phyloP scores from a whole-genome alignment of 2,797 vertebrate species.

The Prionace glauca region DNA sequence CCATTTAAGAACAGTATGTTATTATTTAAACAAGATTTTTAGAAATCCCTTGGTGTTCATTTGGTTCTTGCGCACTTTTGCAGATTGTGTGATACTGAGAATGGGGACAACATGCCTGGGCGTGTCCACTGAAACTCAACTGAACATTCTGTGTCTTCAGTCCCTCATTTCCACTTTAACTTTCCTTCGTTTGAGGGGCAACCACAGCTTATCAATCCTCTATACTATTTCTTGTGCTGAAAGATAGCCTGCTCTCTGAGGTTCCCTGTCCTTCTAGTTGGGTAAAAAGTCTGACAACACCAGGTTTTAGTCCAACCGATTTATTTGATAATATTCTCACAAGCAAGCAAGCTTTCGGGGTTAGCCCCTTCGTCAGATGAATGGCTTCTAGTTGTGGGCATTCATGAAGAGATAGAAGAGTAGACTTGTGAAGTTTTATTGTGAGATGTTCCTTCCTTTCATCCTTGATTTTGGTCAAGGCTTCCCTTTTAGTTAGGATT shows the following conservation, averaged over 20 bases:
- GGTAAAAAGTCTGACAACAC: too few relatives aligned
- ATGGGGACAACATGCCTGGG: background rate
- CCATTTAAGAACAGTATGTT: background rate
- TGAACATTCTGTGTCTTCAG: background rate
- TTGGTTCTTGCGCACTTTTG: background rate
- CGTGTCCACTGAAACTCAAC: background rate
- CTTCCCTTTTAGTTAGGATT: background rate
- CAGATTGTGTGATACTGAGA: background rate
- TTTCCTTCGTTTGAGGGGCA: background rate
- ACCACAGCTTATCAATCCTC: background rate
- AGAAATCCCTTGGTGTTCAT: background rate
- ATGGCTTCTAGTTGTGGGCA: background rate
- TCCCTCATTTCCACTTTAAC: background rate
- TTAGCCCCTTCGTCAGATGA: too few relatives aligned
- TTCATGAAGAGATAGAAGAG: background rate
- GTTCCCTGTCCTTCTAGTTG: background rate
- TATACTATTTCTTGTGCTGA: background rate
- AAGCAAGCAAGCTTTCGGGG: too few relatives aligned
- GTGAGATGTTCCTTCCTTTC: background rate
- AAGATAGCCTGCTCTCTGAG: background rate
- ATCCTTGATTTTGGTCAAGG: background rate
- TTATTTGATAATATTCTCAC: too few relatives aligned
- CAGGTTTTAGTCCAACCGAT: too few relatives aligned
- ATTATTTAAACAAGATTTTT: background rate
- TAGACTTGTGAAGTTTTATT: background rate